Percentiles rank a stretch among this genome's conserved stretches.
These are phyloP conservation scores for Steatocranus sp. DNA, from an alignment of 2,797 vertebrate species.

Conservation along the genomic window DNA sequence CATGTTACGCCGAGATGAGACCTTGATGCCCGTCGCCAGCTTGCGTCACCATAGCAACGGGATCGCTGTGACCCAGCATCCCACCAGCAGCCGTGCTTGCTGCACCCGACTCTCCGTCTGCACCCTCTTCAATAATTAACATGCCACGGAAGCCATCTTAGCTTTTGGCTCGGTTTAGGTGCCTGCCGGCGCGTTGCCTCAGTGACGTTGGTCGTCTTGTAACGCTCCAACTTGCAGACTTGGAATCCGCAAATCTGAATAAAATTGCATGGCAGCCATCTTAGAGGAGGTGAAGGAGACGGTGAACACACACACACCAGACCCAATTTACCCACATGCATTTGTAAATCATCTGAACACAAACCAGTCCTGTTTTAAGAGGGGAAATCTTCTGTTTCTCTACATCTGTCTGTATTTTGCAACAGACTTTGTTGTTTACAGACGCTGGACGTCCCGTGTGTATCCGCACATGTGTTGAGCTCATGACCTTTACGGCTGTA, in stretches of 20 bases:
- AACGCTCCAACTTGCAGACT: conserved; percentile 27
- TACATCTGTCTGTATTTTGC: background rate
- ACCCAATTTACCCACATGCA: background rate
- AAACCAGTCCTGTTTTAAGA: background rate
- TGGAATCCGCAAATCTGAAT: conserved; percentile 3
- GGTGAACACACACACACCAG: background rate
- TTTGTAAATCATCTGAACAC: background rate
- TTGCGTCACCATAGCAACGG: conserved; percentile 48
- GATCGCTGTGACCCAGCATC: conserved; percentile 54
- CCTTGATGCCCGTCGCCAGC: conserved; percentile 18
- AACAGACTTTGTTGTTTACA: background rate
- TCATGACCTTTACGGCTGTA: conserved; percentile 12
- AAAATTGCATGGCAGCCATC: conserved; percentile 27
- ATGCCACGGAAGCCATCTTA: conserved; percentile 64
- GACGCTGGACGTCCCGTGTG: background rate
- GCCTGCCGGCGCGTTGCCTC: conserved; percentile 57
- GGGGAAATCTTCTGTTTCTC: background rate
- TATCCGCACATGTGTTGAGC: conserved; percentile 2
- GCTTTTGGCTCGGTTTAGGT: conserved; percentile 51
- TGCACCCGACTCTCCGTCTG: conserved; percentile 43
- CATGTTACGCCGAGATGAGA: background rate
- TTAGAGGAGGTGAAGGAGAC: conserved; percentile 17
- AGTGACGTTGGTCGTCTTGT: conserved; percentile 6
- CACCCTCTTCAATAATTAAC: conserved; percentile 65
- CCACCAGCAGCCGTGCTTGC: conserved; percentile 27